These are phyloP conservation scores for Eolophus roseicapilla DNA, from an alignment of 2,113 vertebrate genomes.

Conservation along the genomic window DNA sequence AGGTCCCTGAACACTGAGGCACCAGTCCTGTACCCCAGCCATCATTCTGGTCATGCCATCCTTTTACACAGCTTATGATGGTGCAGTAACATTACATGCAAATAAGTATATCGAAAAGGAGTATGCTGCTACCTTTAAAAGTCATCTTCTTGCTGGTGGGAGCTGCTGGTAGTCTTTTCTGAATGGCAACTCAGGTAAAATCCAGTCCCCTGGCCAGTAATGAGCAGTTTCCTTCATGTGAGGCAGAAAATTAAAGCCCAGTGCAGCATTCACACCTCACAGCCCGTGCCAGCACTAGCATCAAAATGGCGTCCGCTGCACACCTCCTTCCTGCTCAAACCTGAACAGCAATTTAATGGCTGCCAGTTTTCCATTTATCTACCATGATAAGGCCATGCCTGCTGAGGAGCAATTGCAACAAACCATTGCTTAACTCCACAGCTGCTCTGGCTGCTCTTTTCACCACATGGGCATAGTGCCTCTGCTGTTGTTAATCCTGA, in stretches of 20 bases:
- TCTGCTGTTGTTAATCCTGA: not conserved
- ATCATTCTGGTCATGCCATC: not conserved
- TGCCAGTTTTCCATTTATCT: not conserved
- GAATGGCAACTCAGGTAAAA: not conserved
- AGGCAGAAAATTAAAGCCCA: not conserved
- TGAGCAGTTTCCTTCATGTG: not conserved
- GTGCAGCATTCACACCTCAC: not conserved
- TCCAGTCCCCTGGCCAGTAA: not conserved
- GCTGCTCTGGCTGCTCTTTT: not conserved
- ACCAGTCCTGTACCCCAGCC: not conserved
- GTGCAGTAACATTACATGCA: not conserved
- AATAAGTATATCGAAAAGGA: not conserved
- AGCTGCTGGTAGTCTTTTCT: not conserved
- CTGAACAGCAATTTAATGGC: not conserved
- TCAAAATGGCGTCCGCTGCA: not conserved
- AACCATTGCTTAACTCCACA: not conserved
- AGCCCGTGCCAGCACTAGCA: not conserved
- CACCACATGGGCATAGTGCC: accelerated
- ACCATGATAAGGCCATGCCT: not conserved
- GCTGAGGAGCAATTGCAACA: not conserved
- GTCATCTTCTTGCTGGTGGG: not conserved
- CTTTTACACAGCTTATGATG: not conserved
- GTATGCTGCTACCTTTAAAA: not conserved
- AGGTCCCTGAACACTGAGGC: not conserved
- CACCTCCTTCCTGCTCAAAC: not conserved